Base-by-base conservation (phyloP, 2,888 invertebrate genomes). In the Dioctria rufipes region DNA sequence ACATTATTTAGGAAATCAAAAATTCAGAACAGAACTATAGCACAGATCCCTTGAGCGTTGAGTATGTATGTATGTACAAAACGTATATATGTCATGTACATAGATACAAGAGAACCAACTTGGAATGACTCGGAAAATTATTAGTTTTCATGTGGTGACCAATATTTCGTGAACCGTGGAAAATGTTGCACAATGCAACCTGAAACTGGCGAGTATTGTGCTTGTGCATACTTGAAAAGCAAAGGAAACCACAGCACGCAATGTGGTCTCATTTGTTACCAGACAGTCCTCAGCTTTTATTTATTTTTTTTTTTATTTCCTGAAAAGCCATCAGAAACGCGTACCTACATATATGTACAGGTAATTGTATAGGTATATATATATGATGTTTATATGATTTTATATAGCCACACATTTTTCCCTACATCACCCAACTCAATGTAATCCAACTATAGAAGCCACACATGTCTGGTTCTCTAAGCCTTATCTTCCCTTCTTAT, bases 211-310 rank as follows among this genome's bases (percentile, higher is more conserved):
- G 54, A 71, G 39, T 9, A n/a, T 6, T 65, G 65, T 39, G 37
- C 9, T 8, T 66, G 40, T 11, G 69, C 69, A 69, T 69, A 37
- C 49, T 11, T 54, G 69, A 49, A 9, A 25, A 11, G 5, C 11
- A 39, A 63, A 42, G 42, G 60, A 75, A 75, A 75, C 73, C 73
- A 13, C 73, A 42, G 40, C 73, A 75, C 60, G 73, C 73, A 75
- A 75, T 75, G 73, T 60, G 73, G 73, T 75, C 73, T 13, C 73
- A 60, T 75, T 71, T 60, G 40, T 37, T 60, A 75, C 60, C 73
- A 75, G 73, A 75, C 60, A 58, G 58, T 42, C 60, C 58, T 60
- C 54, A 37, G 60, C 73, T 60, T 40, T 63, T 63, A 63, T 37
- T n/a, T n/a, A 8, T 4, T 51, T 25, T 49, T 25, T 5, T n/a